Evolutionary conservation across 2,888 invertebrate genomes (phyloP).

Genomic region (Hyposoter didymator): DNA sequence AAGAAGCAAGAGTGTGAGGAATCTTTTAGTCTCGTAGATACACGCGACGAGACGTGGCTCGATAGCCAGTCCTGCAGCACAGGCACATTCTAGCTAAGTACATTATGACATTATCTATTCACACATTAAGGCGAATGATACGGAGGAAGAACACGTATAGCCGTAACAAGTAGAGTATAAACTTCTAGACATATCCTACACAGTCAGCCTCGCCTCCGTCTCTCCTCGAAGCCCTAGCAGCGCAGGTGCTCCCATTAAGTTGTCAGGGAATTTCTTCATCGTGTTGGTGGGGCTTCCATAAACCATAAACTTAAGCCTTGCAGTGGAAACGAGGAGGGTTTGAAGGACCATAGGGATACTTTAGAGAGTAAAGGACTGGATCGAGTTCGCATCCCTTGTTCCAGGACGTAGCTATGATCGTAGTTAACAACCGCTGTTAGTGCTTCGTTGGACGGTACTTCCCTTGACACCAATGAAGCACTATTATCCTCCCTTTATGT

Average conservation of each 20-base stretch:
- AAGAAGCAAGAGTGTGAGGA: constrained; percentile 2
- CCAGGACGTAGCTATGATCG: background rate
- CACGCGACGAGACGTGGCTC: background rate
- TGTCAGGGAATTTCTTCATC: constrained; percentile 73
- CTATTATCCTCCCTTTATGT: constrained; percentile 10
- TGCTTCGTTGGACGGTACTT: constrained; percentile 13
- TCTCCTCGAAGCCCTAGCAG: constrained; percentile 70
- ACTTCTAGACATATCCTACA: constrained; percentile 45
- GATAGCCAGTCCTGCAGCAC: constrained; percentile 6
- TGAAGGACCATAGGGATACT: constrained; percentile 6
- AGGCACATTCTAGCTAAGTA: constrained; percentile 5
- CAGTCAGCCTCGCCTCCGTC: constrained; percentile 4
- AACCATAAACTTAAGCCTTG: constrained; percentile 74
- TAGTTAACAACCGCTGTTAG: constrained; percentile 18
- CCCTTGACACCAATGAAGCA: constrained; percentile 9
- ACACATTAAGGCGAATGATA: constrained; percentile 37
- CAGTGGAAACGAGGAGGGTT: background rate
- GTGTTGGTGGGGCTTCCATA: constrained; percentile 74
- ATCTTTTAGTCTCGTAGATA: background rate
- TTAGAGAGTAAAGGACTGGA: background rate
- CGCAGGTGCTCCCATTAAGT: constrained; percentile 73
- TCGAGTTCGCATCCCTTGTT: constrained; percentile 17
- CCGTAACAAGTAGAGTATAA: constrained; percentile 36
- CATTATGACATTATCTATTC: constrained; percentile 52
- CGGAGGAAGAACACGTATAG: constrained; percentile 19